These are phyloP conservation scores for Luehdorfia chinensis DNA, from an alignment of 1,140 invertebrate species.

Conservation along the genomic window DNA sequence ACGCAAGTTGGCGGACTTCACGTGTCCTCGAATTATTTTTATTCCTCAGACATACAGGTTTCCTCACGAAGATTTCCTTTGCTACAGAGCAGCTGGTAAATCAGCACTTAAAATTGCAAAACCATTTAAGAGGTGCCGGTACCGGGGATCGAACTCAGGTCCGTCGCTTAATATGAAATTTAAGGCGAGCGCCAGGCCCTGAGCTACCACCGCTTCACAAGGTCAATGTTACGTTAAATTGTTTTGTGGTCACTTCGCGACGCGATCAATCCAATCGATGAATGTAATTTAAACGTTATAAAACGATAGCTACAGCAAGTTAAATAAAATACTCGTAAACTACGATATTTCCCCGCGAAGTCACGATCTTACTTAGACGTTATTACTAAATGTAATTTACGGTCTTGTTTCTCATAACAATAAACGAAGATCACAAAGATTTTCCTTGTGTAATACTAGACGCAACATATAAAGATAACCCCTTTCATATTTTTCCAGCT, in stretches of 20 bases:
- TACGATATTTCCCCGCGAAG: not conserved
- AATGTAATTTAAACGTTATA: not conserved
- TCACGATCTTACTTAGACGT: not conserved
- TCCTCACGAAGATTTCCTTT: no score
- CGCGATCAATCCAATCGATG: slow-evolving; percentile 3
- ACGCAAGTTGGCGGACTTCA: no score
- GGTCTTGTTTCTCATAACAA: not conserved
- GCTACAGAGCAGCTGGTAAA: no score
- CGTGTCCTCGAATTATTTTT: no score
- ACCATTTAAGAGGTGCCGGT: no score
- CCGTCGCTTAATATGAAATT: no score
- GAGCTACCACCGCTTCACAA: slow-evolving; percentile 6
- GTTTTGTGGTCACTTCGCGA: slow-evolving; percentile 14
- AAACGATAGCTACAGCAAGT: not conserved
- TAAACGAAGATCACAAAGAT: slow-evolving; percentile 1
- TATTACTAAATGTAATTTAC: no score
- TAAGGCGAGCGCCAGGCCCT: no score
- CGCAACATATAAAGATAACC: not conserved
- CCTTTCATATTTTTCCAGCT: slow-evolving; percentile 2
- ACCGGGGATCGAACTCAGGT: no score
- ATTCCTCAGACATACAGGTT: no score
- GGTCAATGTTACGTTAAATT: slow-evolving; percentile 27
- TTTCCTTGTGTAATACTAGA: slow-evolving; percentile 2
- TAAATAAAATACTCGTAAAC: slow-evolving; percentile 9
- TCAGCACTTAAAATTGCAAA: no score